Percentiles rank a stretch among this genome's conserved stretches.
phyloP scores from a whole-genome alignment of 1,140 invertebrate genomes.

The Drosophila pandora region DNA sequence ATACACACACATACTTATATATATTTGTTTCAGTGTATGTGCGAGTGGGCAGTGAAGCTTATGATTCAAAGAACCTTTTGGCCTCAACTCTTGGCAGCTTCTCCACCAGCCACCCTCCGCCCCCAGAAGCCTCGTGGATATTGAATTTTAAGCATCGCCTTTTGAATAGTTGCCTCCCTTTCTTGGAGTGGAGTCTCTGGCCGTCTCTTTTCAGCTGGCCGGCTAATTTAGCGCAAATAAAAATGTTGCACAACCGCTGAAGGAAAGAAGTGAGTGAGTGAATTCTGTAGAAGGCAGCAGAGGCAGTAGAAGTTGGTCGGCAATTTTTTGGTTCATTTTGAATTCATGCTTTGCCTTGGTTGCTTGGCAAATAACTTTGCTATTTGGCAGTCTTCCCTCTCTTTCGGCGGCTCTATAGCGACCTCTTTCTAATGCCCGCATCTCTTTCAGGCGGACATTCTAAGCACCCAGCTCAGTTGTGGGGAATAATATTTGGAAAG shows the following conservation, averaged over 20 bases:
- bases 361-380: conserved; percentile 55
- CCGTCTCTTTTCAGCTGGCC: background rate
- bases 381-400: conserved; percentile 21
- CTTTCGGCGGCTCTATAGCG: background rate
- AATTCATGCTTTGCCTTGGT: conserved; percentile 69
- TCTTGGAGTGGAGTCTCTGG: background rate
- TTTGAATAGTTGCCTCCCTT: background rate
- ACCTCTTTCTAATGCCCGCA: background rate
- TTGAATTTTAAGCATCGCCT: conserved; percentile 31
- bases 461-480: no score
- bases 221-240: conserved; percentile 77
- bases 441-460: no score
- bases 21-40: conserved; percentile 12
- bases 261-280: conserved; percentile 8
- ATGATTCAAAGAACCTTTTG: conserved; percentile 35
- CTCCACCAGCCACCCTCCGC: background rate
- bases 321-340: conserved; percentile 71
- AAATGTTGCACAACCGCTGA: conserved; percentile 59
- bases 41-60: conserved; percentile 28
- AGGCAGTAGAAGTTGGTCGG: conserved; percentile 31
- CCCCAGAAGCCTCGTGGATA: conserved; percentile 24
- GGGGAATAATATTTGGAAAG: background rate
- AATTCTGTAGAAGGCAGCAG: conserved; percentile 10
- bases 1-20: conserved; percentile 5
- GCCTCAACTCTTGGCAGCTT: conserved; percentile 6